Conservation (phyloP, 2,888 invertebrate species). For the Eupithecia vulgata region DNA sequence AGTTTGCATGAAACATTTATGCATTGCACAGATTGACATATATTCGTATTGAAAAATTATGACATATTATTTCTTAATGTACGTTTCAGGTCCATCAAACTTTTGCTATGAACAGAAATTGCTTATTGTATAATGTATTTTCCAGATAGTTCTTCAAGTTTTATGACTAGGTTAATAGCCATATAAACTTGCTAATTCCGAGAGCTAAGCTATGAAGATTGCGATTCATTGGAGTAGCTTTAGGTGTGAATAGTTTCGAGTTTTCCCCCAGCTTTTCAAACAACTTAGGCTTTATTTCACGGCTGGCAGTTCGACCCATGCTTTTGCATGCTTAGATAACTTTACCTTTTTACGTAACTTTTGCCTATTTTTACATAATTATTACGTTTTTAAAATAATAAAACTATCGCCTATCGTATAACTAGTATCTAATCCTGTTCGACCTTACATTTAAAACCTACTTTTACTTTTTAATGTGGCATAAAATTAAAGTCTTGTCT, state of each 20-base stretch:
- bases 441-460: constrained; percentile 39
- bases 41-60: background rate
- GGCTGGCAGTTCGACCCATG: background rate
- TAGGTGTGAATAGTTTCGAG: constrained; percentile 2
- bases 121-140: background rate
- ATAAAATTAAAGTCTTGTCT: constrained; percentile 43
- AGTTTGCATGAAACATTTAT: background rate
- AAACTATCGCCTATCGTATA: background rate
- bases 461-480: constrained; percentile 51
- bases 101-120: background rate
- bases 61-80: background rate
- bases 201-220: background rate
- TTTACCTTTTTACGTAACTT: background rate
- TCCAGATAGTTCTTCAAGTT: background rate
- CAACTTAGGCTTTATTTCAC: background rate
- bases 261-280: constrained; percentile 5
- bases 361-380: background rate
- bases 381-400: background rate
- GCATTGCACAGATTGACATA: background rate
- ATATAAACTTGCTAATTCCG: background rate
- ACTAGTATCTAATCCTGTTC: constrained; percentile 28
- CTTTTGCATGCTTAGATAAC: background rate
- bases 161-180: background rate
- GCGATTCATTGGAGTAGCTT: background rate
- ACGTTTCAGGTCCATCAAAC: background rate